These are phyloP conservation scores for Dione juno DNA, from an alignment of 2,888 invertebrate species.

Conservation along the genomic window DNA sequence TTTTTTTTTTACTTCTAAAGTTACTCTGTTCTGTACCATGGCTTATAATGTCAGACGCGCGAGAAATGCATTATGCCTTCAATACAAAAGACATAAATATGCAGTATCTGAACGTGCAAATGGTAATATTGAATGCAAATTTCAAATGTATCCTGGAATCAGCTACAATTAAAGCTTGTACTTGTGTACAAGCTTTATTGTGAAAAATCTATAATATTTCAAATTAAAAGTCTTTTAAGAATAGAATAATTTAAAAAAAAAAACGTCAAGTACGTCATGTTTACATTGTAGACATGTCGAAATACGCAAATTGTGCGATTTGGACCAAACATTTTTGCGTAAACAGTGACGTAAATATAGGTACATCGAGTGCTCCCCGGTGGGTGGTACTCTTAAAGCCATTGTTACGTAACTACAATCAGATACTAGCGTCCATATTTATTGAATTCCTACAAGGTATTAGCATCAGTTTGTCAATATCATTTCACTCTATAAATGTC, in stretches of 20 bases:
- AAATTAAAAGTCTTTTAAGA: not conserved
- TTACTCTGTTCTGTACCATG: not conserved
- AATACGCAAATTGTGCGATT: conserved; percentile 6
- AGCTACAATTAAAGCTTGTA: not conserved
- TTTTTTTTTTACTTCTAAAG: not conserved
- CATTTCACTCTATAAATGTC: conserved; percentile 8
- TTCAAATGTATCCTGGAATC: not conserved
- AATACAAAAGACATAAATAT: conserved; percentile 11
- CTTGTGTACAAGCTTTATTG: not conserved
- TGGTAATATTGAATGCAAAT: conserved; percentile 14
- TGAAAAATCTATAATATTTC: not conserved
- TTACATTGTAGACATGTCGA: not conserved
- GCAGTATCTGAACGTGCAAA: not conserved
- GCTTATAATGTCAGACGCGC: not conserved
- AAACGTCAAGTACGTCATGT: not conserved
- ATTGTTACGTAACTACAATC: conserved; percentile 35
- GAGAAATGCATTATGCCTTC: not conserved
- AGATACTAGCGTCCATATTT: conserved; percentile 31
- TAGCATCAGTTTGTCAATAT: conserved; percentile 20
- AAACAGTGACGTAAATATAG: conserved; percentile 18
- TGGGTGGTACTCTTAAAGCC: conserved; percentile 22
- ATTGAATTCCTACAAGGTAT: conserved; percentile 35
- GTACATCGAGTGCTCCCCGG: conserved; percentile 18
- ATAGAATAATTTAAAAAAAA: not conserved
- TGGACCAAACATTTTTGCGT: not conserved